These are phyloP conservation scores for Perognathus longimembris DNA, from an alignment of 2,113 vertebrate genomes.

Conservation along the genomic window DNA sequence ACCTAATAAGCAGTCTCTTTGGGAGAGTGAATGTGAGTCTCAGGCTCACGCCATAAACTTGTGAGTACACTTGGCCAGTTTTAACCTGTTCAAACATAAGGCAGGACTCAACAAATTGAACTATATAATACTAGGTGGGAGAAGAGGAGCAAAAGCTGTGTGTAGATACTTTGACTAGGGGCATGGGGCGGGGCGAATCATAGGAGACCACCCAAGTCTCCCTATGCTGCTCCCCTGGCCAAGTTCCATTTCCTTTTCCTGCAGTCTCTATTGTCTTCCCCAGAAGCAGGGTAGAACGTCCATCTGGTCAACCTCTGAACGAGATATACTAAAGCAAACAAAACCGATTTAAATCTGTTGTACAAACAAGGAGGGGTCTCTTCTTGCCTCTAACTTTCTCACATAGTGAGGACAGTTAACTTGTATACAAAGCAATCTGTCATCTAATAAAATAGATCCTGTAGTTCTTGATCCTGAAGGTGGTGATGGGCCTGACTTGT, in stretches of 20 bases:
- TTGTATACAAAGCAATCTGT: neutral
- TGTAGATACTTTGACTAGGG: neutral
- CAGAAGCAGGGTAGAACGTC: neutral
- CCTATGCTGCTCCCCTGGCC: neutral
- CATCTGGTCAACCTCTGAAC: neutral
- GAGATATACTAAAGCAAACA: neutral
- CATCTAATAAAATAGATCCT: neutral
- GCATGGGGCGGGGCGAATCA: neutral
- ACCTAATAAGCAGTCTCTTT: neutral
- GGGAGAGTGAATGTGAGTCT: neutral
- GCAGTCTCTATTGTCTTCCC: neutral
- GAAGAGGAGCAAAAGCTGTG: neutral
- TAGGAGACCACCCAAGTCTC: neutral
- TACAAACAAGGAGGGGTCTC: neutral
- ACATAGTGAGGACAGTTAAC: neutral
- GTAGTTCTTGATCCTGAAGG: neutral
- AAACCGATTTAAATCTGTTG: neutral
- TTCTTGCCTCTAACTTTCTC: neutral
- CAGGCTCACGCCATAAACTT: no score
- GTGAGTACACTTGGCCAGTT: no score
- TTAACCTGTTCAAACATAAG: neutral
- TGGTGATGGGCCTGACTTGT: neutral
- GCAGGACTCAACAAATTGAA: slow-evolving; percentile 7
- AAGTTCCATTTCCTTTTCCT: neutral
- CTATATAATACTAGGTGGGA: neutral